Conservation (phyloP, 2,113 vertebrate genomes). For the Calyptomena viridis region DNA sequence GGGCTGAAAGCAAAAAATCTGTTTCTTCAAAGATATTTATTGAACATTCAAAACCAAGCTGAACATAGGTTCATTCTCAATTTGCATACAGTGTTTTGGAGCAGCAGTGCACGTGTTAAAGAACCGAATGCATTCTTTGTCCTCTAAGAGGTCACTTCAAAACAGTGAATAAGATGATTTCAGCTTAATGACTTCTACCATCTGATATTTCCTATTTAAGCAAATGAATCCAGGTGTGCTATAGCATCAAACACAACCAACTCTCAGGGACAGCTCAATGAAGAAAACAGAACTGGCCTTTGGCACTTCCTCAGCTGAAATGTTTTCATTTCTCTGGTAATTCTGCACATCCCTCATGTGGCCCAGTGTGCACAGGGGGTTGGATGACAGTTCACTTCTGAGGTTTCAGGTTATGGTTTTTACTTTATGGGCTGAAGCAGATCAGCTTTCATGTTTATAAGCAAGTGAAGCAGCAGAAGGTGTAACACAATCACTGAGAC, state of each 20-base stretch:
- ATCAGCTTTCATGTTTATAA: not conserved
- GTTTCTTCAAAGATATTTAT: not conserved
- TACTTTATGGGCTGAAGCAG: not conserved
- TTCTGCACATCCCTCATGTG: not conserved
- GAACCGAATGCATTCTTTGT: not conserved
- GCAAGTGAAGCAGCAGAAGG: not conserved
- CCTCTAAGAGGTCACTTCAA: not conserved
- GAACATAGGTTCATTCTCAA: not conserved
- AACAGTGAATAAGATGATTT: not conserved
- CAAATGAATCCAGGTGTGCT: not conserved
- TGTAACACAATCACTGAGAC: not conserved
- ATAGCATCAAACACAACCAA: not conserved
- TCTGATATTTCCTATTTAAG: not conserved
- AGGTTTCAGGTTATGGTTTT: not conserved
- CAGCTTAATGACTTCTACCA: not conserved
- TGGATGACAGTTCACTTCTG: not conserved
- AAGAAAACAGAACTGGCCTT: not conserved
- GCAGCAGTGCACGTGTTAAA: not conserved
- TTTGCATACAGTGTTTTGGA: not conserved
- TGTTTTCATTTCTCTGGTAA: not conserved
- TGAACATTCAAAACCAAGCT: not conserved
- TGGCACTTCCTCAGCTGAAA: not conserved
- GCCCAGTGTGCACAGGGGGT: fast-evolving
- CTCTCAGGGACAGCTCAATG: not conserved
- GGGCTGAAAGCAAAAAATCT: not conserved